Base-by-base conservation (phyloP, 2,888 invertebrate species). In the Pseudanteris insignis region DNA sequence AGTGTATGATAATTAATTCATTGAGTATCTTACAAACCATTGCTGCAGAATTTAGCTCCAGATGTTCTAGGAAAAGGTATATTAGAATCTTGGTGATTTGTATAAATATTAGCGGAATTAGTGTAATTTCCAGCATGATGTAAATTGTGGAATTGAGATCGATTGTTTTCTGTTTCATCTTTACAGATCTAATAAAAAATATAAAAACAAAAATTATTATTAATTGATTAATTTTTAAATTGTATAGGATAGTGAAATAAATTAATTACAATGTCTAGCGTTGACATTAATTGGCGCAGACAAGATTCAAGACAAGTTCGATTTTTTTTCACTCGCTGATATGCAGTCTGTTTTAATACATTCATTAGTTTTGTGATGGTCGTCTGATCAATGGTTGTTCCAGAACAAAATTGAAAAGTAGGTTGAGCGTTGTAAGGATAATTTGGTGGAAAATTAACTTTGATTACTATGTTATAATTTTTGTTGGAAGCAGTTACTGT, bases 21-120 rank as follows among this genome's bases (percentile, higher is more conserved):
- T n/a, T n/a, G n/a, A n/a, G n/a, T n/a, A n/a, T n/a, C n/a, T n/a
- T 38, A 32, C 8, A 18, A 54, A 84, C 92, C 92, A 12, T 91
- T 90, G 14, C 91, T 90, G 80, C 92, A 94, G 84, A 96, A 97
- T 70, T 91, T 89, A 0, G 94, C 96, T 1, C 96, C 96, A 6
- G 94, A 94, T 0, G 96, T 96, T 44, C 94, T 84, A 0, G 96
- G 96, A 80, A 95, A 97, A 0, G 96, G 96, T 67, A 97, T 91
- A 75, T 91, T 92, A 4, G 91, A 88, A 73, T 92, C 92, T 21
- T 85, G 78, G 66, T 76, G 79, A 68, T 77, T 78, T 2, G 74
- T 67, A 25, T 71, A 77, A 33, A 79, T 75, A 44, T 72, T 76
- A 2, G 77, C 71, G 1, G 79, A 75, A 34, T 71, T 75, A 32